Conservation (phyloP, 92 coral and sea anemone species). For the Phenganax marumi region DNA sequence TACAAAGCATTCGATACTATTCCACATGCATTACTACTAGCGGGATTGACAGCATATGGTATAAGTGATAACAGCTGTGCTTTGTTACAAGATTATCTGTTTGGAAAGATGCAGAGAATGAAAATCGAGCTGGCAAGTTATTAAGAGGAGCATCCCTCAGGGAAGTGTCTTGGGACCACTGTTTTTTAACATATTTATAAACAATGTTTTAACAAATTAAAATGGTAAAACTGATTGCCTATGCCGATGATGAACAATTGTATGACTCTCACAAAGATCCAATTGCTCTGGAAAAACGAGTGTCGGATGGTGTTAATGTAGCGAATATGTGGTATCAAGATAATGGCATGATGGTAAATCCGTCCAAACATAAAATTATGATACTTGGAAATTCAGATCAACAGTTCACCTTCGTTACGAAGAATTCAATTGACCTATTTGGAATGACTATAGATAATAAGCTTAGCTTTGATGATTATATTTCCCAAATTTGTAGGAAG, state of each 20-base stretch:
- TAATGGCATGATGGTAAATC: constrained; percentile 22
- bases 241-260: too few relatives aligned
- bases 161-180: too few relatives aligned
- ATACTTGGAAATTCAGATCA: constrained; percentile 27
- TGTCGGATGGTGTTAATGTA: background rate
- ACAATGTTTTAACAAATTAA: too few relatives aligned
- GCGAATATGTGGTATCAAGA: constrained; percentile 30
- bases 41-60: constrained; percentile 40
- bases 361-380: constrained; percentile 2
- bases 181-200: too few relatives aligned
- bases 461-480: constrained; percentile 40
- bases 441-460: constrained; percentile 54
- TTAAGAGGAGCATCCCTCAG: too few relatives aligned
- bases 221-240: too few relatives aligned
- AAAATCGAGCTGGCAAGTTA: too few relatives aligned
- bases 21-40: constrained; percentile 48
- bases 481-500: constrained; percentile 47
- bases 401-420: constrained; percentile 44
- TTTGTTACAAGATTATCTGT: constrained; percentile 11
- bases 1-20: constrained; percentile 51
- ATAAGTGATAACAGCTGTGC: constrained; percentile 9
- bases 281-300: background rate
- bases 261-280: too few relatives aligned
- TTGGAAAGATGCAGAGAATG: constrained; percentile 37
- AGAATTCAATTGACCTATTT: constrained; percentile 39